These are phyloP conservation scores for Drosophila ezoana DNA, from an alignment of 2,888 invertebrate genomes.

Conservation along the genomic window DNA sequence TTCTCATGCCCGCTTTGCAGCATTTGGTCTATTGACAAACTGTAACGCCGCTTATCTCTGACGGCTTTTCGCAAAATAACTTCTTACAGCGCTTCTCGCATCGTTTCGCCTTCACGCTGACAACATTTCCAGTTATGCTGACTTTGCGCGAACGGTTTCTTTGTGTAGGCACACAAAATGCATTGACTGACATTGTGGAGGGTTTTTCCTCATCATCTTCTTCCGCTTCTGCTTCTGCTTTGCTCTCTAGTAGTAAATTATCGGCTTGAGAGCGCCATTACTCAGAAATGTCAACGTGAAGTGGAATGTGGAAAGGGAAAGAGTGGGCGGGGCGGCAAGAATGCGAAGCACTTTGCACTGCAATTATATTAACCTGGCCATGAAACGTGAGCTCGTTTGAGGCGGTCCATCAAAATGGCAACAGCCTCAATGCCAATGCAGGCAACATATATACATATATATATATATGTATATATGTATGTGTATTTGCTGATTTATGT, in stretches of 20 bases:
- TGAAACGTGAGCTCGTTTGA: conserved; percentile 67
- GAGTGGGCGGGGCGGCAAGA: not conserved
- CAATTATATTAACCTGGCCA: conserved; percentile 64
- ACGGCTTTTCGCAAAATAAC: not conserved
- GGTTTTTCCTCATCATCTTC: not conserved
- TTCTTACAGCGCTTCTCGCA: not conserved
- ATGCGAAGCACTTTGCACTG: conserved; percentile 36
- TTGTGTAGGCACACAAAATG: conserved; percentile 30
- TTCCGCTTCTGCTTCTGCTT: not conserved
- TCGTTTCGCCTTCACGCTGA: not conserved
- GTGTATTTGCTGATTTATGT: conserved; percentile 33
- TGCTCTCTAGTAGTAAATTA: conserved; percentile 42
- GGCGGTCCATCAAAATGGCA: conserved; percentile 58
- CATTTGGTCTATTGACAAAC: not conserved
- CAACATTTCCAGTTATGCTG: not conserved
- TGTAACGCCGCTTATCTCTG: not conserved
- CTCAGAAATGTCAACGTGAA: conserved; percentile 67
- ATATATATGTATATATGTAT: conserved; percentile 7
- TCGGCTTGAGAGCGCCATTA: conserved; percentile 63
- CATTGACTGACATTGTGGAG: conserved; percentile 34
- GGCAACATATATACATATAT: conserved; percentile 7
- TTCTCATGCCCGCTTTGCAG: not conserved
- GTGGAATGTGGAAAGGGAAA: conserved; percentile 2
- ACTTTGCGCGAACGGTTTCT: not conserved
- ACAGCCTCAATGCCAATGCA: conserved; percentile 35